Base-by-base conservation (phyloP, 2,797 vertebrate species). In the Hemibagrus guttatus region DNA sequence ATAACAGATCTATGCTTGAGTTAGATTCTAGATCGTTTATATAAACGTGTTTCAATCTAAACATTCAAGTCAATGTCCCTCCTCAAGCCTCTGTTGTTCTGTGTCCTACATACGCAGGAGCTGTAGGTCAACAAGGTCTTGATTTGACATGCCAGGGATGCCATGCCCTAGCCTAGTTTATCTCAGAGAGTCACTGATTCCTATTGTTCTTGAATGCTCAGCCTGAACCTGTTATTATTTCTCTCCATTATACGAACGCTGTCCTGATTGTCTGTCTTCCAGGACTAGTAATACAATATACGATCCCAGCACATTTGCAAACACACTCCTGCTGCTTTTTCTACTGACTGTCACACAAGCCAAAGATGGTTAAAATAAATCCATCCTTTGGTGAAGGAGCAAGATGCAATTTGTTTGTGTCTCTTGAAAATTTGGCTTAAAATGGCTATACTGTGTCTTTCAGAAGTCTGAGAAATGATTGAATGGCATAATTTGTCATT, bases 321-420 rank as follows among this genome's bases (percentile, higher is more conserved):
- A 94, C 92, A 92, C 91, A 89, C 85, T 87, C 92, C 91, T 91
- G 93, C 90, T 93, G 63, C 85, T 23, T 88, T 90, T 91, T 91
- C 93, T 93, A 76, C 52, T 0, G 28, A 58, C 93, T 93, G 93
- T 91, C 91, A 87, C 88, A 79, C 86, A 92, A 94, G 93, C 94
- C 94, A 94, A 93, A 92, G 92, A 92, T 92, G 92, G 92, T 95
- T 95, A n/a, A 95, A 95, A 95, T 86, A 86, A 94, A 94, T 92
- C 72, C 84, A 87, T 93, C 92, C 91, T 92, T 31, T 90, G 87
- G 91, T 92, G 88, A 94, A 93, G 89, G 94, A 95, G 95, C 92
- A 93, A 95, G 94, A 92, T 94, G 95, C 94, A 96, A 95, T 95
- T 95, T 96, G 95, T 95, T 96, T 94, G 94, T 95, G 95, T 95